A percentile compares a stretch with the other conserved stretches of the same genome.
Conservation (phyloP, 1,140 invertebrate genomes). For the Heliconius himera region DNA sequence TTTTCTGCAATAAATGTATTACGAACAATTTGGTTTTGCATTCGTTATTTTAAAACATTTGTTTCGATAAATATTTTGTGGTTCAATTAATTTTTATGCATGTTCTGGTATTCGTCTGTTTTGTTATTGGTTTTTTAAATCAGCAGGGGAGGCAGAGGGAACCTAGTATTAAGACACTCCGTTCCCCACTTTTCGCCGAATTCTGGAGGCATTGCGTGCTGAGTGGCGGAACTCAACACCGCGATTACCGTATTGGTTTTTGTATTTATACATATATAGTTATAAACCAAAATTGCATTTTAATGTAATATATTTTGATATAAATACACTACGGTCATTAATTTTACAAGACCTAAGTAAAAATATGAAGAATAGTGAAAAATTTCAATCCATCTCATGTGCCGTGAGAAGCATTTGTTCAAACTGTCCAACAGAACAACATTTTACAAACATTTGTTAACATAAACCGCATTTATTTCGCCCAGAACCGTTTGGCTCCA, state of each 20-base stretch:
- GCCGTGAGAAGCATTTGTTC: neutral
- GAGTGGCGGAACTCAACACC: no score
- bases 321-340: neutral
- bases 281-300: no score
- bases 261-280: no score
- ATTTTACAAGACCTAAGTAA: neutral
- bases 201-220: no score
- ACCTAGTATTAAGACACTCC: no score
- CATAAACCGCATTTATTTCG: slow-evolving; percentile 33
- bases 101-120: slow-evolving; percentile 10
- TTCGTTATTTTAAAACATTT: slow-evolving; percentile 25
- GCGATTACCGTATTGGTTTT: no score
- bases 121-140: neutral
- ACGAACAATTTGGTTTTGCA: slow-evolving; percentile 27
- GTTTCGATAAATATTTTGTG: slow-evolving; percentile 17
- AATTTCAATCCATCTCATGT: neutral
- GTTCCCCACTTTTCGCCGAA: no score
- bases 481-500: slow-evolving; percentile 21
- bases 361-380: neutral
- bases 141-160: no score
- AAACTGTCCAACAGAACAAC: neutral
- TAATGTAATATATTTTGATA: neutral
- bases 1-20: slow-evolving; percentile 30
- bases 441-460: slow-evolving; percentile 25
- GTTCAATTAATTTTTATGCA: slow-evolving; percentile 1